These are phyloP conservation scores for Mormyrus proboscirostris DNA, from an alignment of 2,797 vertebrate genomes.

Conservation along the genomic window DNA sequence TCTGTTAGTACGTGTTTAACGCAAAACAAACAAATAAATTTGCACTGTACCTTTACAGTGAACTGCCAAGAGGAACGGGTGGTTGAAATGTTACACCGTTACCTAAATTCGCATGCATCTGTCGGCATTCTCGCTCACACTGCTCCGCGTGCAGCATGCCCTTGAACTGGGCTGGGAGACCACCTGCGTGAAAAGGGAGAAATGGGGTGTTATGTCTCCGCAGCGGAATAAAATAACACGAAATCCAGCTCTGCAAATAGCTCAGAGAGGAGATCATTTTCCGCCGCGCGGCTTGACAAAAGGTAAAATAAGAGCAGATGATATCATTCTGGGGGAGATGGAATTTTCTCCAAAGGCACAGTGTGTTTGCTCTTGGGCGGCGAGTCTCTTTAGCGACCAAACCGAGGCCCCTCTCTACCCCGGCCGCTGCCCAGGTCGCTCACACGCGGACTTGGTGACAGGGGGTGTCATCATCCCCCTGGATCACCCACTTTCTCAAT, in stretches of 20 bases:
- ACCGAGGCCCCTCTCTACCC: not conserved
- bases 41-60: conserved; percentile 68
- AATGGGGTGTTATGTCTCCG: conserved; percentile 80
- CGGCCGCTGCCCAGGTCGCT: not conserved
- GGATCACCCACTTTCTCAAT: conserved; percentile 16
- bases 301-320: conserved; percentile 79
- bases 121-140: conserved; percentile 46
- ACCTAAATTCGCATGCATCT: conserved; percentile 76
- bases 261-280: conserved; percentile 80
- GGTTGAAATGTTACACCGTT: conserved; percentile 65
- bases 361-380: conserved; percentile 14
- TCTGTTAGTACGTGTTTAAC: conserved; percentile 62
- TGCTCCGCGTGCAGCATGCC: conserved; percentile 49
- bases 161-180: conserved; percentile 75
- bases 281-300: conserved; percentile 63
- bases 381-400: conserved; percentile 36
- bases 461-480: conserved; percentile 12
- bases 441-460: conserved; percentile 14
- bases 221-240: conserved; percentile 80
- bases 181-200: conserved; percentile 80
- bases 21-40: conserved; percentile 84
- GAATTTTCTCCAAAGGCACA: conserved; percentile 32
- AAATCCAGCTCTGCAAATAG: conserved; percentile 87
- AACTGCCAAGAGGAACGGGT: conserved; percentile 67
- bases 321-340: conserved; percentile 51